These are phyloP conservation scores for Acleris sparsana DNA, from an alignment of 2,888 invertebrate genomes.

Conservation along the genomic window DNA sequence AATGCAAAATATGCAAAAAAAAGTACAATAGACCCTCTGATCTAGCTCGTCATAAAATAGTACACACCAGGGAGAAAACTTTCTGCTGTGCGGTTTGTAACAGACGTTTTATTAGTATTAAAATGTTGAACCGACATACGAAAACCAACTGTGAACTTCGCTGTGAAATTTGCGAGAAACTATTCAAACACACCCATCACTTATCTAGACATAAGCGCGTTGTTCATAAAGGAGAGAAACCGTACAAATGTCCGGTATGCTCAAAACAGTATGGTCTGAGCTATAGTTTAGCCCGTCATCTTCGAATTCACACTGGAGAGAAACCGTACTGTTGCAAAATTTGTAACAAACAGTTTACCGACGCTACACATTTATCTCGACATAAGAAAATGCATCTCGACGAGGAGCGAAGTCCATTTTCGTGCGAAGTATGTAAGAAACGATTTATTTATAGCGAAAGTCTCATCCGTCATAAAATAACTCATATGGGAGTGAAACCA, in stretches of 20 bases:
- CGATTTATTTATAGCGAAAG: too few species aligned
- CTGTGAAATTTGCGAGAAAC: too few species aligned
- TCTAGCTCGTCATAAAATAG: background rate
- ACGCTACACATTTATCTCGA: background rate
- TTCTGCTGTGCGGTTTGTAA: background rate
- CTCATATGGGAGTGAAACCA: too few species aligned
- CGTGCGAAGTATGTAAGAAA: too few species aligned
- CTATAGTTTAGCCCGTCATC: background rate
- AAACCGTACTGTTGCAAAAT: background rate
- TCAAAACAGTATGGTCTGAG: background rate
- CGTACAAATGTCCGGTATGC: background rate
- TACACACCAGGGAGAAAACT: background rate
- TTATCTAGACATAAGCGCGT: too few species aligned
- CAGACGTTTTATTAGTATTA: background rate
- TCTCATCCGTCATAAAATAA: too few species aligned
- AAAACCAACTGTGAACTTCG: background rate
- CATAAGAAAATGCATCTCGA: too few species aligned
- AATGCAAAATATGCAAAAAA: background rate
- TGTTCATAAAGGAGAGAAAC: background rate
- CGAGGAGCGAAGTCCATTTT: too few species aligned
- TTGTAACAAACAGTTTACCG: background rate
- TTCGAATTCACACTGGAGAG: conserved; percentile 4
- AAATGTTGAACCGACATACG: background rate
- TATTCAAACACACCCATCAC: too few species aligned
- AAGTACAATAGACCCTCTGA: background rate